phyloP scores from a whole-genome alignment of 2,797 vertebrate genomes.

The Chloroceryle inda region DNA sequence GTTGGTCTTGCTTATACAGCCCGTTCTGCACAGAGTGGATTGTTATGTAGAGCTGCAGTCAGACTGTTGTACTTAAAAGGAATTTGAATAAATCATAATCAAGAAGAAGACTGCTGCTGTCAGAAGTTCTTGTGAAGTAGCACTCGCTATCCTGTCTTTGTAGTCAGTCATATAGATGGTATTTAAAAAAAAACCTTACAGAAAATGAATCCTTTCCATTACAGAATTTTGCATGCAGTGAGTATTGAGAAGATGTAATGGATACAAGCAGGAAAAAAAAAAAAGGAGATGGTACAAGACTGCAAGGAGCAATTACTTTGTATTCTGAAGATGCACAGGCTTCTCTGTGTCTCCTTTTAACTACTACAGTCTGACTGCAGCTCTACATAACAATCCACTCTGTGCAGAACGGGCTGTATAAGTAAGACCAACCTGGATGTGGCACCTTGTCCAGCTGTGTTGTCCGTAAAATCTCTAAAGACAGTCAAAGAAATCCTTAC shows the following conservation, averaged over 20 bases:
- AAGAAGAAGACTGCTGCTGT: not conserved
- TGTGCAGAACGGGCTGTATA: not conserved
- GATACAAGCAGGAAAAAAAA: too few relatives aligned
- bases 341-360: too few relatives aligned
- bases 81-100: not conserved
- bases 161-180: not conserved
- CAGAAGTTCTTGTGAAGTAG: not conserved
- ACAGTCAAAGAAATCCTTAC: too few relatives aligned
- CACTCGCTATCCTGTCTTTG: not conserved
- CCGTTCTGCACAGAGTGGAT: not conserved
- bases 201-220: too few relatives aligned
- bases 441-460: not conserved
- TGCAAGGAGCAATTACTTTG: too few relatives aligned
- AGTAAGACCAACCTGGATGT: not conserved
- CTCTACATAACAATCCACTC: not conserved
- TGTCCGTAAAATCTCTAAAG: not conserved
- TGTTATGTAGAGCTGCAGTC: not conserved
- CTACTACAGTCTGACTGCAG: not conserved
- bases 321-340: too few relatives aligned
- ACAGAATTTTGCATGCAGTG: too few relatives aligned
- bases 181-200: not conserved
- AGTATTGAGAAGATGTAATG: too few relatives aligned
- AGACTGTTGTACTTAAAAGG: not conserved
- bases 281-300: too few relatives aligned
- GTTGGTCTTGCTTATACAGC: not conserved